phyloP scores from a whole-genome alignment of 1,140 invertebrate genomes.

The Daktulosphaira vitifoliae region DNA sequence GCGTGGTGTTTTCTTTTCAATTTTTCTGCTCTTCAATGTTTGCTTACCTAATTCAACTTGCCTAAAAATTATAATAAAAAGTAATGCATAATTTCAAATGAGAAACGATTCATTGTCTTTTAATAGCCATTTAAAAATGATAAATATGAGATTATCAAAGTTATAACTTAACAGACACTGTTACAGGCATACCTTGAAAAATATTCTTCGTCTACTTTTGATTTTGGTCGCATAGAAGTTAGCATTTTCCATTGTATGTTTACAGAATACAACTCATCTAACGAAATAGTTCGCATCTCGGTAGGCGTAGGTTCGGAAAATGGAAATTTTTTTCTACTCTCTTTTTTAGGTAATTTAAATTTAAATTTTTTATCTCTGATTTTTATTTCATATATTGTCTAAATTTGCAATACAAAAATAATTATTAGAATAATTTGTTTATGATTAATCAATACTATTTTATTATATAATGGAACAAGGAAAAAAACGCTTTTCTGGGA shows the following conservation, averaged over 20 bases:
- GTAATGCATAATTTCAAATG: too few species aligned
- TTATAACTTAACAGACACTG: too few species aligned
- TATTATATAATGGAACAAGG: too few species aligned
- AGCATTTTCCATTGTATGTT: slow-evolving; percentile 91
- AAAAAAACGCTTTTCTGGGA: too few species aligned
- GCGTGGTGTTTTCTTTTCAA: slow-evolving; percentile 54
- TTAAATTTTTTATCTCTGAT: slow-evolving; percentile 55
- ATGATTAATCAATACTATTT: too few species aligned
- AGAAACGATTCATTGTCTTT: too few species aligned
- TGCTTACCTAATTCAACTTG: slow-evolving; percentile 72
- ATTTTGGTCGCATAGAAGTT: slow-evolving; percentile 71
- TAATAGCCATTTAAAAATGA: too few species aligned
- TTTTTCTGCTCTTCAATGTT: slow-evolving; percentile 56
- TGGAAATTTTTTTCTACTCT: slow-evolving; percentile 52
- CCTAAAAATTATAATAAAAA: slow-evolving; percentile 28
- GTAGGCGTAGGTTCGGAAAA: slow-evolving; percentile 72
- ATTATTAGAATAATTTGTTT: too few species aligned
- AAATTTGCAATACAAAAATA: too few species aligned
- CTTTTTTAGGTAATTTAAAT: slow-evolving; percentile 58
- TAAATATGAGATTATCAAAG: too few species aligned
- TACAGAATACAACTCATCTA: slow-evolving; percentile 70
- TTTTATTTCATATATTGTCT: slow-evolving; percentile 55
- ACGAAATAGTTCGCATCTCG: slow-evolving; percentile 66
- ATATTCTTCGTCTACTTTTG: slow-evolving; percentile 74
- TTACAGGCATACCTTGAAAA: slow-evolving; percentile 58